Evolutionary conservation across 1,140 invertebrate genomes (phyloP), one percentile per base, ranked within the genome.

Genomic region (Pararge aegeria): DNA sequence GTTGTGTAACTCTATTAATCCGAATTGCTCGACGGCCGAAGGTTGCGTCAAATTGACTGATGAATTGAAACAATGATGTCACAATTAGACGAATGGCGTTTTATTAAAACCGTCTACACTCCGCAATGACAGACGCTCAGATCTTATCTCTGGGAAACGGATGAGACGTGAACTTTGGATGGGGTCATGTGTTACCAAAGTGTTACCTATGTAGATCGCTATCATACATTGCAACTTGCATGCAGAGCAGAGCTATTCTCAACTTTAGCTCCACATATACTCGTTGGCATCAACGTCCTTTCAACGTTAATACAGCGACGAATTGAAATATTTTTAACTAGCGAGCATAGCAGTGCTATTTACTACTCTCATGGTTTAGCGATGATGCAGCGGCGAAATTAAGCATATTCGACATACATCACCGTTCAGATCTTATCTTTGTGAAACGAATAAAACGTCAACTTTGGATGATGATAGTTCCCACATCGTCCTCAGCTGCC

Each of bases 21-120:
- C 50, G 40, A 68, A 67, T 62, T 27, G 6, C 64, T 70, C 61
- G 68, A 61, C 66, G 59, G 48, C 56, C 64, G 65, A 73, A 79
- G 76, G 76, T 64, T 72, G 64, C 68, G 63, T 79, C 74, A 78
- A 70, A 46, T 60, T 71, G 73, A 74, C 70, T 81, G 76, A 81
- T 81, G 78, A 81, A 78, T 80, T 78, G 75, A 78, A 77, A 74
- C 75, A 80, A 76, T 79, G 80, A 83, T 73, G 78, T 81, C 80
- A 83, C 80, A 80, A 78, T 78, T 73, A 79, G 58, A 75, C 66
- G 67, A 68, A 68, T 68, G 64, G 66, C 55, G 40, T 61, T 66
- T 65, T 61, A 64, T 64, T 58, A 51, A 70, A 68, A 55, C 58
- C 61, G 58, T 62, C 55, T 34, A 34, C 58, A 34, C 30, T 34